Conservation (phyloP, 2,888 invertebrate genomes). For the Amblyjoppa proteus region DNA sequence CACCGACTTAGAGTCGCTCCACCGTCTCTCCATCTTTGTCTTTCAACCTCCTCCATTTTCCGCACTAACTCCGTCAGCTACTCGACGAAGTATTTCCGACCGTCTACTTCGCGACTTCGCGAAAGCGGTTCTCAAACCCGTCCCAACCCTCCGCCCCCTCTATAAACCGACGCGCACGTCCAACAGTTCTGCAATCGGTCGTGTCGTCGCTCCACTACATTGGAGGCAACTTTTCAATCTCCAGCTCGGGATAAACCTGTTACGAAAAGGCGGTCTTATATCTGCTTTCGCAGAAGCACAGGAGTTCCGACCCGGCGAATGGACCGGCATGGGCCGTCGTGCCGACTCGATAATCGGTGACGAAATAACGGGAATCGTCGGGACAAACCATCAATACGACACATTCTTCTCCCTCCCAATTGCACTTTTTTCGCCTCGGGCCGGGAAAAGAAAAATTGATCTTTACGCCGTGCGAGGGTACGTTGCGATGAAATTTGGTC, state of each 20-base stretch:
- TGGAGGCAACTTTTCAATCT: slow-evolving; percentile 75
- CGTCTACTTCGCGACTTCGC: slow-evolving; percentile 66
- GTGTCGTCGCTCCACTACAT: slow-evolving; percentile 40
- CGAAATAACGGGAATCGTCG: slow-evolving; percentile 10
- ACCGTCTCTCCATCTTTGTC: slow-evolving; percentile 30
- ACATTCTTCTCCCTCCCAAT: slow-evolving; percentile 1
- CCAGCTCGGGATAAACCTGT: slow-evolving; percentile 68
- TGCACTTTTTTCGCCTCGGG: slow-evolving; percentile 12
- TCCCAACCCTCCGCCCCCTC: slow-evolving; percentile 28
- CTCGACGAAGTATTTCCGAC: slow-evolving; percentile 61
- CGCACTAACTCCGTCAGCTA: slow-evolving; percentile 31
- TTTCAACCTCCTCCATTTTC: slow-evolving; percentile 15
- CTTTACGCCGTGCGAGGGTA: neutral
- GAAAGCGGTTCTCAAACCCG: slow-evolving; percentile 65
- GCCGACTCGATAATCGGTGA: slow-evolving; percentile 16
- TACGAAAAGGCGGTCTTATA: slow-evolving; percentile 36
- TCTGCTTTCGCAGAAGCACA: neutral
- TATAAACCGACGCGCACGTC: slow-evolving; percentile 55
- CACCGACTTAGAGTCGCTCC: slow-evolving; percentile 25
- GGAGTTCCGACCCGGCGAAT: slow-evolving; percentile 1
- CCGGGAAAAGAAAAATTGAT: slow-evolving; percentile 5
- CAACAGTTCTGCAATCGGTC: slow-evolving; percentile 32
- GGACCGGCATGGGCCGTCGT: slow-evolving; percentile 11
- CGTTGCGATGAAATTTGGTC: neutral
- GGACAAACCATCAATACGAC: slow-evolving; percentile 2